These are phyloP conservation scores for Thunnus thynnus DNA, from an alignment of 2,113 vertebrate genomes.

Conservation along the genomic window DNA sequence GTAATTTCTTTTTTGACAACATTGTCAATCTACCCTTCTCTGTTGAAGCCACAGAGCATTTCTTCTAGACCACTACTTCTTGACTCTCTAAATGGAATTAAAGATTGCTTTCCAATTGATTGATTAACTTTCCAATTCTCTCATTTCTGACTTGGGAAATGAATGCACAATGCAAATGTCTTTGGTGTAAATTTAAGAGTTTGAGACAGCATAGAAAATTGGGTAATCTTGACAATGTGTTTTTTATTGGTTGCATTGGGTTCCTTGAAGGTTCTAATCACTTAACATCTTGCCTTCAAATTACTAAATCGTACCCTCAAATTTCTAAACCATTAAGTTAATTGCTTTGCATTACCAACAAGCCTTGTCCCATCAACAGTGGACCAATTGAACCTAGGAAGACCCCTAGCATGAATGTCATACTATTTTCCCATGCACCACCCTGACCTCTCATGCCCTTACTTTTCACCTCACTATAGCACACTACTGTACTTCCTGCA, in stretches of 20 bases:
- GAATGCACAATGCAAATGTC: conserved; percentile 11
- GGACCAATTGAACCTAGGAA: no score
- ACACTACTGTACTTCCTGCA: no score
- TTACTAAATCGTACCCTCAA: no score
- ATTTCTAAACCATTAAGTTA: not conserved
- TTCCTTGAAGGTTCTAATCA: no score
- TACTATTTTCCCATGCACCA: no score
- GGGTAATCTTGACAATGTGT: not conserved
- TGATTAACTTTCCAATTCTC: conserved; percentile 7
- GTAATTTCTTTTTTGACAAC: conserved; percentile 47
- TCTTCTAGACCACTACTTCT: not conserved
- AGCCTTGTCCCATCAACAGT: not conserved
- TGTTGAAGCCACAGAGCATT: not conserved
- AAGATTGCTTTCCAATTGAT: not conserved
- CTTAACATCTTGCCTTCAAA: no score
- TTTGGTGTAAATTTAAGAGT: conserved; percentile 6
- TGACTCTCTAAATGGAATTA: conserved; percentile 27
- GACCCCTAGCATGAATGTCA: no score
- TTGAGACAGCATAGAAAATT: not conserved
- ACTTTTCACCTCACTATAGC: no score
- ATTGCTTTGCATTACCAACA: not conserved
- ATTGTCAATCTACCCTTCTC: conserved; percentile 19
- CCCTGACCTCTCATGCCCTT: no score
- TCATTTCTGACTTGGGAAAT: conserved; percentile 28
- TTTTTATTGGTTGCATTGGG: no score